Base-by-base conservation (phyloP, 2,113 vertebrate genomes). In the Campylomormyrus numenius region DNA sequence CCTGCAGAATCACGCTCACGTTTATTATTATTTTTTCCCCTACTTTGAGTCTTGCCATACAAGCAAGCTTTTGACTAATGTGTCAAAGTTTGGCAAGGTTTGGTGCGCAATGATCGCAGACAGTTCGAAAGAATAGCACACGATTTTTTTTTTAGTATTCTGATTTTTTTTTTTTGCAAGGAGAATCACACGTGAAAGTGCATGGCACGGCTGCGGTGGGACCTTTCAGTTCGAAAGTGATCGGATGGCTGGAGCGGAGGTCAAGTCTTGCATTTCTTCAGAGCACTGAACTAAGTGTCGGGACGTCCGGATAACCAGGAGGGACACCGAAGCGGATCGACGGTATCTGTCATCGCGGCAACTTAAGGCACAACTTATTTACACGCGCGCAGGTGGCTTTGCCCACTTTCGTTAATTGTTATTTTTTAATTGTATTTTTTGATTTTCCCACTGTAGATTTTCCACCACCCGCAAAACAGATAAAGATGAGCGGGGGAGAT, bases 401-500 rank as follows among this genome's bases (percentile, higher is more conserved):
- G n/a, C 77, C 17, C 77, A 42, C 31, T 45, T 10, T 56, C 0
- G n/a, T 49, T 11, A 15, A 10, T 53, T 49, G 24, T 42, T 42
- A 17, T 19, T 58, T 58, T 24, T 15, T 8, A 42, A 39, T 17
- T 77, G 3, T 87, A 83, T n/a, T 48, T 53, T 52, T 15, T 19
- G 0, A 92, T 92, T 90, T 90, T 91, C 91, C 48, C 85, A 74
- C 85, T 88, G 92, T 89, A 86, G 91, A 85, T 77, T 93, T 93
- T 92, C 80, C 48, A 90, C 86, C 31, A 92, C 89, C 90, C 90
- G 90, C 80, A 58, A 91, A 91, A 89, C 91, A 45, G 46, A 86
- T 92, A 91, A 94, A 95, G 90, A 98, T 98, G 97, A 98, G 97
- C 91, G 98, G 98, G 93, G 98, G 98, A 92, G 98, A 99, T 91